Evolutionary conservation across 2,113 vertebrate genomes (phyloP).

Genomic region (Protobothrops flavoviridis): DNA sequence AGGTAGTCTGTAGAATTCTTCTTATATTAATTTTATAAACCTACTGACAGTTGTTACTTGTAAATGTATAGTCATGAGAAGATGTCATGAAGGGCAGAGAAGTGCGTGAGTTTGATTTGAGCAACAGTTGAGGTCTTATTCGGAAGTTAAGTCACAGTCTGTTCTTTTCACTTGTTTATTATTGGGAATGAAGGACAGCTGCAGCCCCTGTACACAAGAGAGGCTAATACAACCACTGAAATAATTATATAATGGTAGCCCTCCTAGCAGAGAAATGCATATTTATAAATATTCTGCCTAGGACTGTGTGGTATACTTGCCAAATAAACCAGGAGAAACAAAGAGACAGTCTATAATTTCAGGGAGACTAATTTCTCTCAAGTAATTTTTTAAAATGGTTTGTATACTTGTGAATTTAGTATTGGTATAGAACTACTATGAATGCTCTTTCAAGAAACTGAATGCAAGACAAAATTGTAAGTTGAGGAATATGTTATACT

Average conservation of each 20-base stretch:
- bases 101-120: background rate
- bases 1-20: background rate
- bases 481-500: background rate
- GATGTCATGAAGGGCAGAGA: background rate
- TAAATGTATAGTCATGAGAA: background rate
- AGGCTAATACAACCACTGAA: background rate
- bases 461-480: background rate
- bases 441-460: background rate
- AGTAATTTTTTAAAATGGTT: background rate
- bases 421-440: background rate
- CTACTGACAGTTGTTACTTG: background rate
- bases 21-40: background rate
- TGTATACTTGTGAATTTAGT: background rate
- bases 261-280: background rate
- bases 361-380: background rate
- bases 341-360: background rate
- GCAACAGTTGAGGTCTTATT: background rate
- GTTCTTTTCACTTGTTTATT: conserved; percentile 62
- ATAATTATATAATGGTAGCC: conserved; percentile 12
- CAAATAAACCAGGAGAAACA: background rate
- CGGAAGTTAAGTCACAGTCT: conserved; percentile 56
- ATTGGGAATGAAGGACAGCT: conserved; percentile 61
- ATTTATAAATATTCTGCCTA: conserved; percentile 56
- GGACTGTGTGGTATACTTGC: background rate
- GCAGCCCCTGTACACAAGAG: conserved; percentile 24